These are phyloP conservation scores for Odocoileus hemionus DNA, from an alignment of 2,113 vertebrate genomes.

Conservation along the genomic window DNA sequence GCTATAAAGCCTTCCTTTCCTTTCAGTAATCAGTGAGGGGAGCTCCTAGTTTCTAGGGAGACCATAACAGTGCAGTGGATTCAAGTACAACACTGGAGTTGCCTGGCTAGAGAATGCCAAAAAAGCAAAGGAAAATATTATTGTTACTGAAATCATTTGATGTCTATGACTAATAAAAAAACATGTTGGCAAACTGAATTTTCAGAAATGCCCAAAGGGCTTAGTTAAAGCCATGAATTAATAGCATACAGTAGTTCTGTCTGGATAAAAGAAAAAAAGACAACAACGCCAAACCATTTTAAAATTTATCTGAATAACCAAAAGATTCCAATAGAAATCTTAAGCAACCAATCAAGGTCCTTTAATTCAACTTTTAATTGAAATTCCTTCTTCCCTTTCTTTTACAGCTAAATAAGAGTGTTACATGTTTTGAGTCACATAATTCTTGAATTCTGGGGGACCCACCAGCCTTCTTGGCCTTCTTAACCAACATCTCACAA, in stretches of 20 bases:
- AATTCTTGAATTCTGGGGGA: background rate
- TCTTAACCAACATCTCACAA: background rate
- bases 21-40: conserved; percentile 14
- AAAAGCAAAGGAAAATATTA: conserved; percentile 69
- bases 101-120: conserved; percentile 48
- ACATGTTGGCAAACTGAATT: conserved; percentile 42
- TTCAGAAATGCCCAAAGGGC: conserved; percentile 44
- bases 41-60: conserved; percentile 59
- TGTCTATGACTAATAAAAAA: conserved; percentile 53
- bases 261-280: background rate
- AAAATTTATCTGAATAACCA: background rate
- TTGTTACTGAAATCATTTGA: conserved; percentile 54
- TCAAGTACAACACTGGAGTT: conserved; percentile 60
- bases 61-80: conserved; percentile 40
- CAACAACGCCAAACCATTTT: background rate
- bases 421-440: background rate
- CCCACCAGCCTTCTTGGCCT: background rate
- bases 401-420: conserved; percentile 19
- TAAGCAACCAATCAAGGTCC: background rate
- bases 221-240: conserved; percentile 31
- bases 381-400: background rate
- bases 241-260: conserved; percentile 9
- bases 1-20: conserved; percentile 44
- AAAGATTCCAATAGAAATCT: background rate
- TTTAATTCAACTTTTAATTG: background rate